A percentile compares a stretch with the other conserved stretches of the same genome.
phyloP scores from a whole-genome alignment of 2,797 vertebrate species.

The Enteromius treurensis region DNA sequence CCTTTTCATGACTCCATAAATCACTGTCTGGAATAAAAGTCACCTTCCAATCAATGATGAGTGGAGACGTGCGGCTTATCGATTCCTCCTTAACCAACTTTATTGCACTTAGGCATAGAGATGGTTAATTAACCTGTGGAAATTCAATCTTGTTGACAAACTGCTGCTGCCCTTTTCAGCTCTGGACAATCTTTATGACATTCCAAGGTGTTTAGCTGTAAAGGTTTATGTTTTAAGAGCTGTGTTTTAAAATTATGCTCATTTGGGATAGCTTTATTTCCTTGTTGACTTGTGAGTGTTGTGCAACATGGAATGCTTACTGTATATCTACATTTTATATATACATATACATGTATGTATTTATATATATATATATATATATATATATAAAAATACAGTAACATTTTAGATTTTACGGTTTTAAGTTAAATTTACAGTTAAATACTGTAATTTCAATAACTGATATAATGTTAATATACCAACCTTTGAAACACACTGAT shows the following conservation, averaged over 20 bases:
- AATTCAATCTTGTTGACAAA: conserved; percentile 53
- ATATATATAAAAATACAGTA: too few relatives aligned
- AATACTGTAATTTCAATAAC: too few relatives aligned
- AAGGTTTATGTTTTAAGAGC: conserved; percentile 18
- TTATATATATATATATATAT: too few relatives aligned
- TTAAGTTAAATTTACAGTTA: too few relatives aligned
- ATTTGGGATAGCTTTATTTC: not conserved
- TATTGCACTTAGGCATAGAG: conserved; percentile 38
- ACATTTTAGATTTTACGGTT: too few relatives aligned
- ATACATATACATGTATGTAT: too few relatives aligned
- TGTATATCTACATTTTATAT: not conserved
- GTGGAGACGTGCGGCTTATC: conserved; percentile 30
- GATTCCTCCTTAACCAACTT: conserved; percentile 49
- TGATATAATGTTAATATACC: too few relatives aligned
- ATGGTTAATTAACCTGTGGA: conserved; percentile 52
- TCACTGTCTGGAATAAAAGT: conserved; percentile 50
- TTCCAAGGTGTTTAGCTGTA: conserved; percentile 12
- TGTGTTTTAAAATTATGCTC: not conserved
- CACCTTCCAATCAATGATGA: conserved; percentile 49
- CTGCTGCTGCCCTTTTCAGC: conserved; percentile 23
- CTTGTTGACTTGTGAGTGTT: not conserved
- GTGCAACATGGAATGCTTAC: not conserved
- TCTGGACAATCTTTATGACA: conserved; percentile 25
- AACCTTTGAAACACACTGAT: too few relatives aligned
- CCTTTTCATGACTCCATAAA: conserved; percentile 56